phyloP scores from a whole-genome alignment of 2,113 vertebrate species.

The Gymnogyps californianus region DNA sequence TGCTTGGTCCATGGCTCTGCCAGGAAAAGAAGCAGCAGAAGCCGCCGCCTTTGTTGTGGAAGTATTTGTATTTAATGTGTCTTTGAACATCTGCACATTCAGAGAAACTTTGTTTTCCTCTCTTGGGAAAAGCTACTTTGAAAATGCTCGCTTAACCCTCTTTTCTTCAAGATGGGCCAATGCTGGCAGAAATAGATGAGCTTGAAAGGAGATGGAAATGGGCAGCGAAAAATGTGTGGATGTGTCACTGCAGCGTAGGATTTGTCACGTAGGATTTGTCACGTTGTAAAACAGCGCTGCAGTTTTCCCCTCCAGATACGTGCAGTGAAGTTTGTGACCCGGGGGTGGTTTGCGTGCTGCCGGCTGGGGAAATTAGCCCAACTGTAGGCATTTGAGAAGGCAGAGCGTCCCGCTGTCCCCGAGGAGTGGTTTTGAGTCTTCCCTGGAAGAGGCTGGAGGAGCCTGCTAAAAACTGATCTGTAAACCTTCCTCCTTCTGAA shows the following conservation, averaged over 20 bases:
- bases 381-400: background rate
- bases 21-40: background rate
- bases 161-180: background rate
- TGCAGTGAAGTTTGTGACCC: background rate
- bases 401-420: background rate
- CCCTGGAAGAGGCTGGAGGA: background rate
- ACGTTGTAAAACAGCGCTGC: rapidly evolving
- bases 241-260: background rate
- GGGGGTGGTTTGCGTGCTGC: background rate
- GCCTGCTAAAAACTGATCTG: background rate
- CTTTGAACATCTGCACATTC: background rate
- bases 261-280: background rate
- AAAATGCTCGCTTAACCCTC: background rate
- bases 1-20: background rate
- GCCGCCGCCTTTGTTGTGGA: background rate
- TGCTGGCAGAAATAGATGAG: background rate
- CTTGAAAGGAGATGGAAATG: background rate
- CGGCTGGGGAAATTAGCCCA: background rate
- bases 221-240: background rate
- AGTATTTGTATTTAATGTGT: background rate
- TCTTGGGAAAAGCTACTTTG: background rate
- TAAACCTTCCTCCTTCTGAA: background rate
- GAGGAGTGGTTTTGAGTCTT: background rate
- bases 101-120: background rate
- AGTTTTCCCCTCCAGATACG: background rate